Evolutionary conservation across 2,797 vertebrate species (phyloP).

Genomic region (Amazonetta brasiliensis): DNA sequence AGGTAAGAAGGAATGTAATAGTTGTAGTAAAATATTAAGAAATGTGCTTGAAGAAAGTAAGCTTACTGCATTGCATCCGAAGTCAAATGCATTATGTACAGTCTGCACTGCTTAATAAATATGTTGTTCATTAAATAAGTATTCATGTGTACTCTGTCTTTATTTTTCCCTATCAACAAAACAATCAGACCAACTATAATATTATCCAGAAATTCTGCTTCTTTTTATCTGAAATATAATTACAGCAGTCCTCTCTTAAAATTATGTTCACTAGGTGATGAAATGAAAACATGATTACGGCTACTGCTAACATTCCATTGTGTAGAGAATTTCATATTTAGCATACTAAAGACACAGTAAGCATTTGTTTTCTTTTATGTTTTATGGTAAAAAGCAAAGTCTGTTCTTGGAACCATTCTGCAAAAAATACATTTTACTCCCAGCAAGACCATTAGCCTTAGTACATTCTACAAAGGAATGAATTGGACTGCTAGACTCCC

Average conservation of each 20-base stretch:
- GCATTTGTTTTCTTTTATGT: constrained; percentile 70
- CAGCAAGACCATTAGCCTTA: constrained; percentile 68
- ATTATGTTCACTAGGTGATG: constrained; percentile 64
- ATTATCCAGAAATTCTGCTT: constrained; percentile 66
- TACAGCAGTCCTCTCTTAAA: constrained; percentile 66
- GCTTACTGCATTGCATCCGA: constrained; percentile 31
- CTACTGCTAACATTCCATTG: constrained; percentile 69
- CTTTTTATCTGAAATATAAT: constrained; percentile 66
- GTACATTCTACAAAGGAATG: constrained; percentile 66
- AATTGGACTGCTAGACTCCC: constrained; percentile 69
- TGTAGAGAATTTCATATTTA: constrained; percentile 69
- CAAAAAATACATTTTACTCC: constrained; percentile 62
- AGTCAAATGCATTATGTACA: constrained; percentile 72
- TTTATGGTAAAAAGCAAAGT: constrained; percentile 58
- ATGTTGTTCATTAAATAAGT: constrained; percentile 74
- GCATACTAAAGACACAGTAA: constrained; percentile 66
- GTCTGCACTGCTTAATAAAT: constrained; percentile 75
- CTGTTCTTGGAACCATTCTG: constrained; percentile 53
- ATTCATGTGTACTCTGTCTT: constrained; percentile 33
- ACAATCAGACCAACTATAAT: constrained; percentile 64
- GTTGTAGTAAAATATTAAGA: constrained; percentile 63
- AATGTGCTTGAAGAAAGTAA: constrained; percentile 64
- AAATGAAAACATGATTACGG: constrained; percentile 72
- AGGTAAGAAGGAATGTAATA: constrained; percentile 48
- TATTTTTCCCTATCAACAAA: constrained; percentile 72